phyloP scores from a whole-genome alignment of 92 coral and sea anemone genomes.

The Zoanthus sansibaricus region DNA sequence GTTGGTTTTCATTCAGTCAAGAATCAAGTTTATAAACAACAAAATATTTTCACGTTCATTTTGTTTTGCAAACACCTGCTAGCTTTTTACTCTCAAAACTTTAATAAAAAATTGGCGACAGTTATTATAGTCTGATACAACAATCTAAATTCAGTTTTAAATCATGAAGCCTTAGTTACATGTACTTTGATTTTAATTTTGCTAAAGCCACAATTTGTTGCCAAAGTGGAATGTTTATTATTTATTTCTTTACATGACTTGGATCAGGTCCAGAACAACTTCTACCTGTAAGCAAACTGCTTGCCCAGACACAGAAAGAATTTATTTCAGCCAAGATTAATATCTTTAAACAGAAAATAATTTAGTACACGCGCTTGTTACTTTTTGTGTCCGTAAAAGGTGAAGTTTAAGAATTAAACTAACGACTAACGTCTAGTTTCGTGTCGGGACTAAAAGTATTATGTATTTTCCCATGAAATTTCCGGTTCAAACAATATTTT shows the following conservation, averaged over 20 bases:
- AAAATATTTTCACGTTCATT: slow-evolving; percentile 1
- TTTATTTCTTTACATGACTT: not conserved
- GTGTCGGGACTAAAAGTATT: too few relatives aligned
- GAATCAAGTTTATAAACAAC: not conserved
- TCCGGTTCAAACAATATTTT: too few relatives aligned
- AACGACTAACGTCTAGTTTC: too few relatives aligned
- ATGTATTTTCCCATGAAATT: too few relatives aligned
- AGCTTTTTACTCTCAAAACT: not conserved
- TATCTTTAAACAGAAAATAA: too few relatives aligned
- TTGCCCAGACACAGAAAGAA: too few relatives aligned
- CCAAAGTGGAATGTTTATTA: not conserved
- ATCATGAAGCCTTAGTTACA: not conserved
- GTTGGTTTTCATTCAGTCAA: not conserved
- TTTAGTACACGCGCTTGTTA: too few relatives aligned
- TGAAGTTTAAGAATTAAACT: too few relatives aligned
- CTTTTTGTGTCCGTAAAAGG: too few relatives aligned
- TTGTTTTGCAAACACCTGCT: not conserved
- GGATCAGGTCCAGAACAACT: slow-evolving; percentile 5
- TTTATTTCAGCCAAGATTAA: too few relatives aligned
- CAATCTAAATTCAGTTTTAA: not conserved
- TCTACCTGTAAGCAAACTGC: too few relatives aligned
- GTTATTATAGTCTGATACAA: not conserved
- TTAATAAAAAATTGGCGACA: not conserved
- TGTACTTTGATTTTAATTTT: not conserved
- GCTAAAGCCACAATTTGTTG: not conserved